Evolutionary conservation across 1,140 invertebrate genomes (phyloP).

Genomic region (Amyelois transitella): DNA sequence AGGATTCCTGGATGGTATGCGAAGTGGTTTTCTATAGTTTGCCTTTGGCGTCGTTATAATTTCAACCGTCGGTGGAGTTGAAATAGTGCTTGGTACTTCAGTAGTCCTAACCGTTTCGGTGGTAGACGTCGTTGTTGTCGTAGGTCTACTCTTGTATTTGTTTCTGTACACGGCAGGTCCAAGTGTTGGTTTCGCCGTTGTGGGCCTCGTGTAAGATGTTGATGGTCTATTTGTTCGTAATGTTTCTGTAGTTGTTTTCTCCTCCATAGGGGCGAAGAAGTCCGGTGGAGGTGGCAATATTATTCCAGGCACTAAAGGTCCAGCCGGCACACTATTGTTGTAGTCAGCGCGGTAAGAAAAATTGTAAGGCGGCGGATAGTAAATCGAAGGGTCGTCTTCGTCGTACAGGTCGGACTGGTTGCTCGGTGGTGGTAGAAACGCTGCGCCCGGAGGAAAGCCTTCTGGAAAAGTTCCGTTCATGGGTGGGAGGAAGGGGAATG

Average conservation of each 20-base stretch:
- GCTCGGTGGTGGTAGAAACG: conserved; percentile 80
- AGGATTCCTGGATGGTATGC: conserved; percentile 48
- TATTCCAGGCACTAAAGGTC: conserved; percentile 90
- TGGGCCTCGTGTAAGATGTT: conserved; percentile 44
- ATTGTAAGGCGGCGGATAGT: conserved; percentile 92
- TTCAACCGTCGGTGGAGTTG: conserved; percentile 48
- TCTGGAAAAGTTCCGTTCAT: conserved; percentile 75
- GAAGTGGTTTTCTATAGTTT: conserved; percentile 41
- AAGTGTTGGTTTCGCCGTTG: conserved; percentile 45
- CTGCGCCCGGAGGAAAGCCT: conserved; percentile 79
- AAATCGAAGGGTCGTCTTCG: conserved; percentile 91
- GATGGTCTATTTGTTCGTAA: conserved; percentile 50
- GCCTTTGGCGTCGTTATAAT: conserved; percentile 45
- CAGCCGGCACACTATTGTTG: conserved; percentile 84
- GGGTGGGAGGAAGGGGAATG: conserved; percentile 75
- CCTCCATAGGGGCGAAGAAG: conserved; percentile 83
- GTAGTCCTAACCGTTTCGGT: conserved; percentile 60
- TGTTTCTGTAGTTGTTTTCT: conserved; percentile 53
- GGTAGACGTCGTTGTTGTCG: conserved; percentile 23
- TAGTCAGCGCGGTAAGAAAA: conserved; percentile 88
- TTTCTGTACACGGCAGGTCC: conserved; percentile 41
- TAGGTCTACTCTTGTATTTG: conserved; percentile 65
- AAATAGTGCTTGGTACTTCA: conserved; percentile 50
- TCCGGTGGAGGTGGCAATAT: conserved; percentile 90
- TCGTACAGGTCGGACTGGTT: conserved; percentile 85